Evolutionary conservation across 2,888 invertebrate genomes (phyloP).

Genomic region (Coecobrya sp.): DNA sequence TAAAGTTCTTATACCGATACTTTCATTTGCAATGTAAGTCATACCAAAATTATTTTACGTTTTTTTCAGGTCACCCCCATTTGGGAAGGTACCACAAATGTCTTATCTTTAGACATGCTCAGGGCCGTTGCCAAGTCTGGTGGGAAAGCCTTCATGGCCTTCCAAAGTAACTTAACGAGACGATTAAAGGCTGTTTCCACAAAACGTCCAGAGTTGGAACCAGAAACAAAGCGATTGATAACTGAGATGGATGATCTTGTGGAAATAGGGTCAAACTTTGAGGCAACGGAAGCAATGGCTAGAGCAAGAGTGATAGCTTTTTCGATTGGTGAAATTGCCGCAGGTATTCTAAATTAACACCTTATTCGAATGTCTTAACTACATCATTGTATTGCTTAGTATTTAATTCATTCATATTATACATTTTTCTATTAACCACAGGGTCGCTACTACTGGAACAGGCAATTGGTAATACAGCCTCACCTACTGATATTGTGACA

Average conservation of each 20-base stretch:
- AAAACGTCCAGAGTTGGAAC: constrained; percentile 59
- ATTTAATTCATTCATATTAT: background rate
- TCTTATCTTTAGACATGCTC: constrained; percentile 89
- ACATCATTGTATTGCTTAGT: background rate
- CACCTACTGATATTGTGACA: constrained; percentile 70
- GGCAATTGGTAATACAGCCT: constrained; percentile 58
- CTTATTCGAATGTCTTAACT: background rate
- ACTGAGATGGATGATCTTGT: constrained; percentile 58
- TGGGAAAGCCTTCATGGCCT: constrained; percentile 88
- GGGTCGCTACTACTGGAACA: constrained; percentile 81
- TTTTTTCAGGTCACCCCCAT: constrained; percentile 89
- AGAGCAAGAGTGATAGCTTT: constrained; percentile 88
- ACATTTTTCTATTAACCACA: too few species aligned
- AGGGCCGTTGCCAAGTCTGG: constrained; percentile 88
- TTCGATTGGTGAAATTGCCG: constrained; percentile 87
- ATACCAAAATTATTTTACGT: too few species aligned
- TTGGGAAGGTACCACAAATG: constrained; percentile 90
- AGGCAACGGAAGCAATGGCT: constrained; percentile 88
- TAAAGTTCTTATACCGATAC: too few species aligned
- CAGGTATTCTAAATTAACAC: constrained; percentile 82
- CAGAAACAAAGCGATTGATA: background rate
- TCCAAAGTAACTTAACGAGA: constrained; percentile 87
- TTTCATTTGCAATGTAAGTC: constrained; percentile 89
- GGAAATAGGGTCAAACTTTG: constrained; percentile 53
- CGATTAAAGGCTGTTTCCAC: constrained; percentile 84